These are phyloP conservation scores for Drosophila neoperkinsi DNA, from an alignment of 2,888 invertebrate genomes.

Conservation along the genomic window DNA sequence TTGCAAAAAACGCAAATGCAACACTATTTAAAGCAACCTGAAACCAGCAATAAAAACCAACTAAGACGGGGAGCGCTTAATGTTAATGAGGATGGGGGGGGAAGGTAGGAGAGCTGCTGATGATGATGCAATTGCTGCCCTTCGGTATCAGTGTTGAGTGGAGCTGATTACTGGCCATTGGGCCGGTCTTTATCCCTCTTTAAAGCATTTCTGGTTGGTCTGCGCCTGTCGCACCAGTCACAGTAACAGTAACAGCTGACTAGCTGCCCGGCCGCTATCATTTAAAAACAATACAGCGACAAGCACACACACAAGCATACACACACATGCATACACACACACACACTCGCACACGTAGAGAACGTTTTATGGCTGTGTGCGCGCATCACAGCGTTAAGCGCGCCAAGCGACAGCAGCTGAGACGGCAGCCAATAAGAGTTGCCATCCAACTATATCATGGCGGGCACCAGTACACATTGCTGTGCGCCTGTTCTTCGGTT, in stretches of 20 bases:
- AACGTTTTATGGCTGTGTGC: slow-evolving; percentile 42
- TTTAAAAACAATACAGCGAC: slow-evolving; percentile 65
- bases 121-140: slow-evolving; percentile 17
- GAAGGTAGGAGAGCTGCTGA: not conserved
- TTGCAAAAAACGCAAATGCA: not conserved
- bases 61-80: not conserved
- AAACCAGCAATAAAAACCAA: slow-evolving; percentile 3
- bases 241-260: slow-evolving; percentile 78
- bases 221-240: slow-evolving; percentile 78
- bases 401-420: slow-evolving; percentile 67
- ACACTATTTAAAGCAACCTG: slow-evolving; percentile 3
- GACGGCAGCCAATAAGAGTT: slow-evolving; percentile 83
- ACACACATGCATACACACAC: not conserved
- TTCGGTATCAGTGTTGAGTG: slow-evolving; percentile 19
- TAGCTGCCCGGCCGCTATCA: slow-evolving; percentile 69
- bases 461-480: slow-evolving; percentile 59
- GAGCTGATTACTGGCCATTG: slow-evolving; percentile 67
- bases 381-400: slow-evolving; percentile 48
- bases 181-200: slow-evolving; percentile 75
- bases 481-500: slow-evolving; percentile 83
- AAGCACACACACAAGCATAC: not conserved
- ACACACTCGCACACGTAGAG: not conserved
- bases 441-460: slow-evolving; percentile 84
- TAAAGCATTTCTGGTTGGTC: slow-evolving; percentile 82
- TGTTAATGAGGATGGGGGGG: not conserved